phyloP scores from a whole-genome alignment of 2,888 invertebrate genomes.

The Eumacrocentrus americanus region DNA sequence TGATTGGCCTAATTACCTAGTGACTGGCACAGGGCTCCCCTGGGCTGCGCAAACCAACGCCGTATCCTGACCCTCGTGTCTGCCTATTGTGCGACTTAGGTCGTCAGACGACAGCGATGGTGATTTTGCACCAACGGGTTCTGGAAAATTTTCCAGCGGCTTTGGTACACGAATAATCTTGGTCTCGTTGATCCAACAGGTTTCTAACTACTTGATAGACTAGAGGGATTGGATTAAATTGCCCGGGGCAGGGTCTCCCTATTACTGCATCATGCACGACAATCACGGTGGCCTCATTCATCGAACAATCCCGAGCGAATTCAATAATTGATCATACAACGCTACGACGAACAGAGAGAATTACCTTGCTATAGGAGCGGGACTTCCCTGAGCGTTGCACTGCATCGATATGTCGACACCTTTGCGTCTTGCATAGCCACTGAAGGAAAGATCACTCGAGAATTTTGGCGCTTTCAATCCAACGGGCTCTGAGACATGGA shows the following conservation, averaged over 20 bases:
- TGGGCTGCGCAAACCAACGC: conserved; percentile 73
- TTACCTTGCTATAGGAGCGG: conserved; percentile 74
- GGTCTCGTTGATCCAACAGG: conserved; percentile 17
- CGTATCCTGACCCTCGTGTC: conserved; percentile 63
- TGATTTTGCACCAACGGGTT: conserved; percentile 65
- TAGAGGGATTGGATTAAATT: not conserved
- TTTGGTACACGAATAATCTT: too few relatives aligned
- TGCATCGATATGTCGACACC: conserved; percentile 53
- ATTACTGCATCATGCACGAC: not conserved
- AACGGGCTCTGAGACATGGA: conserved; percentile 66
- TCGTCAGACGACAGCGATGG: conserved; percentile 69
- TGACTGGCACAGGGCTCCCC: conserved; percentile 64
- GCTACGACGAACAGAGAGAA: too few relatives aligned
- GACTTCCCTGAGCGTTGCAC: conserved; percentile 72
- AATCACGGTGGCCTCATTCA: not conserved
- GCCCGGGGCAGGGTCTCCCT: conserved; percentile 13
- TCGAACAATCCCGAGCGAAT: not conserved
- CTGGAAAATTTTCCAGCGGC: conserved; percentile 56
- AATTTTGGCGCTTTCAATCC: conserved; percentile 73
- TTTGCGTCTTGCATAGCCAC: conserved; percentile 64
- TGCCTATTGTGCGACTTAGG: conserved; percentile 67
- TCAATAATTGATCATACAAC: not conserved
- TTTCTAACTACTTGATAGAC: not conserved
- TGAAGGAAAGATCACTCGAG: conserved; percentile 68
- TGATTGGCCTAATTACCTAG: conserved; percentile 34